A percentile compares a stretch with the other conserved stretches of the same genome.
phyloP scores from a whole-genome alignment of 35 echinoderm and acorn worm species.

The Apostichopus japonicus region DNA sequence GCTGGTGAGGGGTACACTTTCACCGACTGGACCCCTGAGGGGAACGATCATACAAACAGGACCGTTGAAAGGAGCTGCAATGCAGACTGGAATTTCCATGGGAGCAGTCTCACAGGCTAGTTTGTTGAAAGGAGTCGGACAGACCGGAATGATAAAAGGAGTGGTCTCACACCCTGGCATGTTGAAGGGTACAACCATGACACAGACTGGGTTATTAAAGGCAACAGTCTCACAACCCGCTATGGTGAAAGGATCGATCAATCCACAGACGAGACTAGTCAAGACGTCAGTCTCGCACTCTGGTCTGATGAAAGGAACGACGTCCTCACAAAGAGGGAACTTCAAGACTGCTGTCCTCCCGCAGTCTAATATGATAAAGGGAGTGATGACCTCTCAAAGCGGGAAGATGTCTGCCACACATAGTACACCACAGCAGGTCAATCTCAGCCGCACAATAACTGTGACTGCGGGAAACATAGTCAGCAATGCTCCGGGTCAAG shows the following conservation, averaged over 20 bases:
- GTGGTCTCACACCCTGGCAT: background rate
- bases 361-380: background rate
- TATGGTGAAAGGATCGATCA: background rate
- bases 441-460: background rate
- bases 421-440: background rate
- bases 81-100: background rate
- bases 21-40: background rate
- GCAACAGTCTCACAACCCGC: background rate
- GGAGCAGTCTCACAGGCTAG: background rate
- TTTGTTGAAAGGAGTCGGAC: background rate
- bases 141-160: background rate
- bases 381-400: background rate
- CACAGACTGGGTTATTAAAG: slow-evolving; percentile 1
- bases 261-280: background rate
- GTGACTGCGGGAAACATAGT: background rate
- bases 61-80: background rate
- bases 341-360: background rate
- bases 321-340: background rate
- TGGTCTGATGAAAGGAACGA: background rate
- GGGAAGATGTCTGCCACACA: background rate
- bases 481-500: background rate
- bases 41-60: background rate
- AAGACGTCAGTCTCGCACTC: background rate
- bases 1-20: background rate
- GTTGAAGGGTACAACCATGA: background rate